phyloP scores from a whole-genome alignment of 2,888 invertebrate genomes.

The Himalopsyche japonica region DNA sequence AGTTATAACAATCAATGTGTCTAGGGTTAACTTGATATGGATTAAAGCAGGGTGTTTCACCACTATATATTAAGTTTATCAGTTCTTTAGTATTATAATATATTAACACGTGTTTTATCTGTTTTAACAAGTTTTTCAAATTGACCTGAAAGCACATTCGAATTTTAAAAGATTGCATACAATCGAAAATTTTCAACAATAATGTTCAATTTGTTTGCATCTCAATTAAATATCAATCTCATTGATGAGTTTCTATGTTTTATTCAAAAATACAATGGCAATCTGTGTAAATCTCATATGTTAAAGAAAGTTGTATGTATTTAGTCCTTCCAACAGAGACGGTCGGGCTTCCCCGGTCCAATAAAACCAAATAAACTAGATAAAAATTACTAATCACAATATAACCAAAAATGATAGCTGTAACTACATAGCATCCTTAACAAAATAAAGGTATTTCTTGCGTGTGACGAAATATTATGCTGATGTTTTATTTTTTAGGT shows the following conservation, averaged over 20 bases:
- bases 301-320: conserved; percentile 23
- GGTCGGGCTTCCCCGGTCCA: conserved; percentile 4
- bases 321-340: conserved; percentile 25
- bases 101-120: conserved; percentile 35
- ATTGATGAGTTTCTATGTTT: conserved; percentile 4
- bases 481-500: conserved; percentile 38
- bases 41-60: conserved; percentile 42
- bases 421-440: conserved; percentile 39
- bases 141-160: conserved; percentile 25
- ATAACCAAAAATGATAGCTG: conserved; percentile 40
- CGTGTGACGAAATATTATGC: conserved; percentile 37
- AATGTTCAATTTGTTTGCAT: neutral
- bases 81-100: conserved; percentile 32
- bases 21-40: conserved; percentile 40
- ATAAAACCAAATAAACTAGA: conserved; percentile 39
- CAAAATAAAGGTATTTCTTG: conserved; percentile 38
- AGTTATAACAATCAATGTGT: conserved; percentile 40
- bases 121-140: conserved; percentile 24
- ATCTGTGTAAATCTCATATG: conserved; percentile 23
- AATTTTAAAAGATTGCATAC: neutral
- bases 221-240: neutral
- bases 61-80: conserved; percentile 36
- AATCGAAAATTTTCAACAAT: neutral
- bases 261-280: conserved; percentile 14
- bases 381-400: conserved; percentile 39